Evolutionary conservation across 2,113 vertebrate genomes (phyloP).

Genomic region (Nyctibius bracteatus): DNA sequence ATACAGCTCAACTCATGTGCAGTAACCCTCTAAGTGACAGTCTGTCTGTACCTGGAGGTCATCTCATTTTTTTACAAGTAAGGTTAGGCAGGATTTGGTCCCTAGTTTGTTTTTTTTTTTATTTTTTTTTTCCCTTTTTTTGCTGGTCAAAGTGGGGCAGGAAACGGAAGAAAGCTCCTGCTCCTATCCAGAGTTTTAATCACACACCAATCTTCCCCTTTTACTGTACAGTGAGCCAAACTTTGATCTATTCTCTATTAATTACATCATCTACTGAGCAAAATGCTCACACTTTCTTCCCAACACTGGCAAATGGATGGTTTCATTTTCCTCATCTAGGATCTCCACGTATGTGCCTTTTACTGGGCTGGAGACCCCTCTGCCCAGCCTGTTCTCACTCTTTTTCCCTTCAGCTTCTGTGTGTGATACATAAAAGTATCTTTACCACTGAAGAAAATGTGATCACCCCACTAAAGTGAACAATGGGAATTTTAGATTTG

Average conservation of each 20-base stretch:
- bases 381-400: rapidly evolving
- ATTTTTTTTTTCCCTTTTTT: background rate
- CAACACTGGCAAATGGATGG: background rate
- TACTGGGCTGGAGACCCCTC: background rate
- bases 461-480: background rate
- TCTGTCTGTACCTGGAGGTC: background rate
- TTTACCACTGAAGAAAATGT: background rate
- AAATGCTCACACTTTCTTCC: background rate
- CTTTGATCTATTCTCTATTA: background rate
- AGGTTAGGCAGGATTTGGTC: background rate
- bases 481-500: background rate
- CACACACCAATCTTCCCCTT: background rate
- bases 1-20: background rate
- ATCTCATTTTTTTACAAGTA: background rate
- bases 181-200: background rate
- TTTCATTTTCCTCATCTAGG: background rate
- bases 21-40: background rate
- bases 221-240: background rate
- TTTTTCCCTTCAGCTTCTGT: background rate
- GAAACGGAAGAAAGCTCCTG: background rate
- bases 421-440: background rate
- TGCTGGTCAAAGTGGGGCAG: background rate
- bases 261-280: background rate
- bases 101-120: background rate
- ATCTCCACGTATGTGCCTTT: background rate